A percentile compares a stretch with the other conserved stretches of the same genome.
These are phyloP conservation scores for Psophia crepitans DNA, from an alignment of 2,113 vertebrate genomes.

Conservation along the genomic window DNA sequence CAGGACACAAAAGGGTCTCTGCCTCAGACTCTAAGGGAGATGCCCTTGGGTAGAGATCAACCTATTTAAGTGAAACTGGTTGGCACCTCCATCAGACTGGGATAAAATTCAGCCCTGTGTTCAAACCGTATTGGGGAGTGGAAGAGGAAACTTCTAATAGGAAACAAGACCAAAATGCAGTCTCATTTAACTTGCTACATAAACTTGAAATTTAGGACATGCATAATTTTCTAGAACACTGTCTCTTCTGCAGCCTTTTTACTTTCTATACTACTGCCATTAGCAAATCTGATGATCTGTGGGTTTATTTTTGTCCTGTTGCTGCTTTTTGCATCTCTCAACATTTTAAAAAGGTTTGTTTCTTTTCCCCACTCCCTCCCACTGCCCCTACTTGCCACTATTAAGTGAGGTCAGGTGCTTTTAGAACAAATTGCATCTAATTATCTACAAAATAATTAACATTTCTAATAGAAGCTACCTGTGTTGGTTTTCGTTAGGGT, in stretches of 20 bases:
- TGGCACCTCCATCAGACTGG: neutral
- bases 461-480: constrained; percentile 70
- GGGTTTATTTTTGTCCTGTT: neutral
- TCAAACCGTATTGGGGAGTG: neutral
- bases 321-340: constrained; percentile 18
- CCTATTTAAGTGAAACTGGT: neutral
- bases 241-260: neutral
- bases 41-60: neutral
- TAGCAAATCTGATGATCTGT: neutral
- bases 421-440: constrained; percentile 60
- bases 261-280: neutral
- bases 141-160: neutral
- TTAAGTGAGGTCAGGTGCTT: constrained; percentile 59
- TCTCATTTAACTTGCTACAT: neutral
- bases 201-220: neutral
- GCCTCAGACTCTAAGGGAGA: neutral
- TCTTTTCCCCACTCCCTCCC: neutral
- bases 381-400: neutral
- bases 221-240: neutral
- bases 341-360: neutral
- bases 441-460: constrained; percentile 72
- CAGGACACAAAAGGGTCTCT: neutral
- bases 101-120: neutral
- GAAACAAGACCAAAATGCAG: neutral
- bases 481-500: constrained; percentile 61